Evolutionary conservation across 64 coral and sea anemone species (phyloP), one percentile per base, ranked within the genome.

Genomic region (Montipora efflorescens): DNA sequence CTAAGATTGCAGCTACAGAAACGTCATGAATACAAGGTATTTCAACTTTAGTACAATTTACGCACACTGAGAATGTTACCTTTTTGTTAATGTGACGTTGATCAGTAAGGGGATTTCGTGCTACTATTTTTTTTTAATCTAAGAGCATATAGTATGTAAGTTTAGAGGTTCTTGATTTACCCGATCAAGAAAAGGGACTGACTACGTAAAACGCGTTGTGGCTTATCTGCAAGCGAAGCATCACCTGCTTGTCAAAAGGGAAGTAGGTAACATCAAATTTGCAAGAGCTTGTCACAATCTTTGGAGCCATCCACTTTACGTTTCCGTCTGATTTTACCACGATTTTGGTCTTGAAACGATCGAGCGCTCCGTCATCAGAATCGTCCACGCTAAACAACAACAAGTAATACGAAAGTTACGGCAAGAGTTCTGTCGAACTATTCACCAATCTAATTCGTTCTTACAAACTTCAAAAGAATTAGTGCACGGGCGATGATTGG

Each of bases 211-310:
- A 36, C 1, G 36, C 36, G 36, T 19, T 11, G 47, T 12, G n/a
- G 18, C 48, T 6, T 36, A 36, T 36, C 36, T 36, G 36, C 12
- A 10, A 82, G 5, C 61, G 1, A 21, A 15, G 5, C 21, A 22
- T 80, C 90, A 95, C 94, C 82, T 95, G 94, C 23, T 88, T 90
- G 82, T 95, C 94, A 92, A 95, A 95, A 1, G 94, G 94, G 49
- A 95, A 95, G 16, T 92, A 95, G 4, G 94, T 88, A 18, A 95
- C 94, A 50, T 95, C 94, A 92, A 95, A 95, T 82, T 92, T 95
- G 67, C 94, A 95, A 4, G 90, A 80, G 8, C 94, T 95, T 44
- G 75, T 49, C 10, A 95, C 72, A 28, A 95, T 95, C 20, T 91
- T 95, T 47, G 94, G 94, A 8, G 94, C 94, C 51, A 95, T 82